phyloP scores from a whole-genome alignment of 1,140 invertebrate species.

The honey bee (Apis mellifera) region DNA sequence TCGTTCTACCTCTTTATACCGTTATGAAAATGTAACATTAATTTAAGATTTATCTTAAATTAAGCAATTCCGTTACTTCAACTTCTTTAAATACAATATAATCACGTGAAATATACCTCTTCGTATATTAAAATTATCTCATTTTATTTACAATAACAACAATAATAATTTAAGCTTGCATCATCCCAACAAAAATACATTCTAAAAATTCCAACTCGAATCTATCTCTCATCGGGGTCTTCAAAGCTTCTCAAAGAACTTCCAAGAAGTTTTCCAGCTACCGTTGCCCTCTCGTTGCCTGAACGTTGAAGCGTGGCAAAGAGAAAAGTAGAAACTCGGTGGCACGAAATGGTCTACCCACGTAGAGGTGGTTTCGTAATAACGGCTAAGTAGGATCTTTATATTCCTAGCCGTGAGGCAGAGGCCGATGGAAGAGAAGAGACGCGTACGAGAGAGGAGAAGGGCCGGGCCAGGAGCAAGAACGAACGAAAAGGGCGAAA shows the following conservation, averaged over 20 bases:
- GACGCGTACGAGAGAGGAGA: no score
- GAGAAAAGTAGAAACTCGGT: conserved; percentile 65
- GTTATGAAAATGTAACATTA: neutral
- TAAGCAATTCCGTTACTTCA: neutral
- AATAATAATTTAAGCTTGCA: no score
- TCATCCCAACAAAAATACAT: no score
- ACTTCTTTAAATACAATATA: neutral
- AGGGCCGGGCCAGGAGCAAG: no score
- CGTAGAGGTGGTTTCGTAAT: conserved; percentile 77
- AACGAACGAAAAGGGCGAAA: conserved; percentile 39
- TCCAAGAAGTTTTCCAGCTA: neutral
- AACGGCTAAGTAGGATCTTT: conserved; percentile 81
- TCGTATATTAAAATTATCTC: no score
- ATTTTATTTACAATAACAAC: no score
- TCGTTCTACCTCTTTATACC: neutral
- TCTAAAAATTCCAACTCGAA: no score
- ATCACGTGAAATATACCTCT: neutral
- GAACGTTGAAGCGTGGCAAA: conserved; percentile 20
- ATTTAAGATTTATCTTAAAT: neutral
- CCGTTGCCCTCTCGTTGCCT: neutral
- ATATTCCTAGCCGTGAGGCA: conserved; percentile 80
- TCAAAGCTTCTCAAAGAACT: no score
- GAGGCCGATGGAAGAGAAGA: conserved; percentile 31
- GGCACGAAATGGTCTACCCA: conserved; percentile 77
- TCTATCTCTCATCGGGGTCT: no score